phyloP scores from a whole-genome alignment of 2,888 invertebrate species.

The Oligia latruncula region DNA sequence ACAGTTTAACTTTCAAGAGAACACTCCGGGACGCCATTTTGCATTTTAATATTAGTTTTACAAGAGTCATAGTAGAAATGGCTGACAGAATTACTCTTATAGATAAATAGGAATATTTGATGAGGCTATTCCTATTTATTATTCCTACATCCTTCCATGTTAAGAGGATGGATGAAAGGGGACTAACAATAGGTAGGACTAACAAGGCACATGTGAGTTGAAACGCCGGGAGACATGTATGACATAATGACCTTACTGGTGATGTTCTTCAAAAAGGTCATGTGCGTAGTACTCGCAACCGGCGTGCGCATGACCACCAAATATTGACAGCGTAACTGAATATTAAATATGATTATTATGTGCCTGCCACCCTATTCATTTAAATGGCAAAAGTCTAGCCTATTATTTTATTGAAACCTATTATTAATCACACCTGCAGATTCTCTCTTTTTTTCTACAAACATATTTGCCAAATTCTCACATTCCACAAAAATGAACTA shows the following conservation, averaged over 20 bases:
- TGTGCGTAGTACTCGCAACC: no score
- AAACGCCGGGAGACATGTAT: neutral
- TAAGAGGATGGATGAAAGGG: neutral
- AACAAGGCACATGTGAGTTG: neutral
- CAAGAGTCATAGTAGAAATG: conserved; percentile 35
- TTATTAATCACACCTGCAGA: no score
- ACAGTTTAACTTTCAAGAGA: conserved; percentile 54
- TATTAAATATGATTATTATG: no score
- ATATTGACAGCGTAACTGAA: no score
- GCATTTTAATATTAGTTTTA: conserved; percentile 62
- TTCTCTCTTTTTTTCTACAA: no score
- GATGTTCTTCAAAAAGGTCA: no score
- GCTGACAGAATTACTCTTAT: neutral
- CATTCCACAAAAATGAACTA: no score
- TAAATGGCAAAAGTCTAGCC: no score
- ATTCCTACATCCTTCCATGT: neutral
- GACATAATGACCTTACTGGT: neutral
- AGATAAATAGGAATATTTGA: neutral
- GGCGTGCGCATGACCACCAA: no score
- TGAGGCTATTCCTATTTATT: neutral
- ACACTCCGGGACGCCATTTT: conserved; percentile 43
- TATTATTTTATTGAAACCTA: no score
- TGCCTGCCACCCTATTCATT: no score
- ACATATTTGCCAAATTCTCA: no score
- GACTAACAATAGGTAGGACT: neutral